phyloP scores from a whole-genome alignment of 2,888 invertebrate genomes.

The Uloborus plumipes region DNA sequence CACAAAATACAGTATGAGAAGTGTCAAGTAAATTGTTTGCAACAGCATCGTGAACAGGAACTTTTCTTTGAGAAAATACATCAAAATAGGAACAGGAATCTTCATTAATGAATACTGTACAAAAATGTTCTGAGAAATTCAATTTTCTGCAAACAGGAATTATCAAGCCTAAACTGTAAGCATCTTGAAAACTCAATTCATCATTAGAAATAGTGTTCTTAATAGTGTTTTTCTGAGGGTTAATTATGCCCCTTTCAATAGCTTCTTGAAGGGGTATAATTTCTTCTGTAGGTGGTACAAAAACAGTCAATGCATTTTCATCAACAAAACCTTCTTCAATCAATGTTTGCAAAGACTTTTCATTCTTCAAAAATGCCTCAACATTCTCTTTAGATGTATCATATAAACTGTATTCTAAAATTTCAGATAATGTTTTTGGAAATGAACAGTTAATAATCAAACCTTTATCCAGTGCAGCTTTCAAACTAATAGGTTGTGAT shows the following conservation, averaged over 20 bases:
- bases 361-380: slow-evolving; percentile 78
- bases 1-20: slow-evolving; percentile 86
- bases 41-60: slow-evolving; percentile 86
- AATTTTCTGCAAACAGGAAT: slow-evolving; percentile 86
- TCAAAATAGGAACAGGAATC: slow-evolving; percentile 85
- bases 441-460: slow-evolving; percentile 73
- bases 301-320: slow-evolving; percentile 82
- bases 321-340: slow-evolving; percentile 77
- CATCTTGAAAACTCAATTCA: slow-evolving; percentile 84
- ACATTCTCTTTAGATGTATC: slow-evolving; percentile 80
- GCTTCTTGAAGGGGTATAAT: slow-evolving; percentile 86
- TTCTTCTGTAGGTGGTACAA: slow-evolving; percentile 84
- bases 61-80: slow-evolving; percentile 83
- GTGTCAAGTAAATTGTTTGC: slow-evolving; percentile 87
- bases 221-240: slow-evolving; percentile 84
- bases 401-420: slow-evolving; percentile 84
- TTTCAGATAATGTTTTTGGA: slow-evolving; percentile 87
- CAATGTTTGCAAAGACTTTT: slow-evolving; percentile 72
- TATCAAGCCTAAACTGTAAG: slow-evolving; percentile 85
- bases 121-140: slow-evolving; percentile 89
- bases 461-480: slow-evolving; percentile 63
- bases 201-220: slow-evolving; percentile 82
- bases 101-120: slow-evolving; percentile 90
- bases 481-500: slow-evolving; percentile 63
- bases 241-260: slow-evolving; percentile 80